phyloP scores from a whole-genome alignment of 1,140 invertebrate genomes.

The Ooceraea biroi region DNA sequence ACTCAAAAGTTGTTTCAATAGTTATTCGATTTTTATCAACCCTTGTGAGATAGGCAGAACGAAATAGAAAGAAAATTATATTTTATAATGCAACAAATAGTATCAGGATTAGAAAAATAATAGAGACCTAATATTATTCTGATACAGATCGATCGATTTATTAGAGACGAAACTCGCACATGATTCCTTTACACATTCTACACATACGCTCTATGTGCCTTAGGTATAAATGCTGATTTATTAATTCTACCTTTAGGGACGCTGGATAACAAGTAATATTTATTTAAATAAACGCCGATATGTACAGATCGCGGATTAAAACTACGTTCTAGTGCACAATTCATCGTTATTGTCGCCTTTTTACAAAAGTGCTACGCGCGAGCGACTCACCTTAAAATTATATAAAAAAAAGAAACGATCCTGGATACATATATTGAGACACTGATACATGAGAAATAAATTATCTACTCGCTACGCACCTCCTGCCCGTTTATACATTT shows the following conservation, averaged over 20 bases:
- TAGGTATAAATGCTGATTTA: conserved; percentile 77
- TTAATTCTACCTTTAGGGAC: conserved; percentile 64
- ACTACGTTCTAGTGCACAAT: conserved; percentile 20
- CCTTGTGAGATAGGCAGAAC: no score
- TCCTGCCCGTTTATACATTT: conserved; percentile 66
- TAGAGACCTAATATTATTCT: background rate
- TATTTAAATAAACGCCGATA: conserved; percentile 77
- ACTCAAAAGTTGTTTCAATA: no score
- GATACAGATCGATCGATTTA: conserved; percentile 68
- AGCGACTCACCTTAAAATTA: conserved; percentile 37
- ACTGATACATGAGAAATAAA: conserved; percentile 76
- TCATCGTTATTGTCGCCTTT: conserved; percentile 39
- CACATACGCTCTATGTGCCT: conserved; percentile 65
- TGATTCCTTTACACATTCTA: conserved; percentile 70
- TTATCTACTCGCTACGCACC: conserved; percentile 73
- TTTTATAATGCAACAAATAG: no score
- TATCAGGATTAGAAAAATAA: background rate
- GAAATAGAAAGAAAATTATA: no score
- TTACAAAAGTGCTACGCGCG: conserved; percentile 53
- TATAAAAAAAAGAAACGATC: conserved; percentile 59
- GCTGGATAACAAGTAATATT: conserved; percentile 63
- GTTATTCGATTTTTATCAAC: no score
- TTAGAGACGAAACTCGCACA: conserved; percentile 66
- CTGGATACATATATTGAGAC: conserved; percentile 36
- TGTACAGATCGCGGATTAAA: conserved; percentile 71